Percentiles rank a stretch among this genome's conserved stretches.
phyloP scores from a whole-genome alignment of 2,797 vertebrate genomes.

The Agapornis canus region DNA sequence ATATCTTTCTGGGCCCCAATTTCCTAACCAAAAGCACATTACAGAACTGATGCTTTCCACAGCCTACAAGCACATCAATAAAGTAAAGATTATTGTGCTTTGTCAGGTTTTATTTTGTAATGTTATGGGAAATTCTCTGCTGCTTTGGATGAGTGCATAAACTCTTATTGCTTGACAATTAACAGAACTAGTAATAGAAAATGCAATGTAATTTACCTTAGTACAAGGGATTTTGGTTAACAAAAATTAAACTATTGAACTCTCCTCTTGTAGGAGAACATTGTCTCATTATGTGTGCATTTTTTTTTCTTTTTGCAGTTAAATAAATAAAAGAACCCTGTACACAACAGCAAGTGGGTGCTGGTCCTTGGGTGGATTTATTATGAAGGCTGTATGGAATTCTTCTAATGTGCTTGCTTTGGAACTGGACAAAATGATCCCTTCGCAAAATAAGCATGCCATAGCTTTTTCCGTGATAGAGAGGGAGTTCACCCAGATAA shows the following conservation, averaged over 20 bases:
- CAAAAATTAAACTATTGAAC: constrained; percentile 89
- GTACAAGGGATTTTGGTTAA: constrained; percentile 84
- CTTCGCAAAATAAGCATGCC: constrained; percentile 73
- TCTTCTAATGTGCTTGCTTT: constrained; percentile 79
- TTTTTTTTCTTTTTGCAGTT: constrained; percentile 8
- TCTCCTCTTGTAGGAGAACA: constrained; percentile 77
- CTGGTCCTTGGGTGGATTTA: constrained; percentile 76
- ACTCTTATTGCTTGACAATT: constrained; percentile 88
- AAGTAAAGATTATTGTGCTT: constrained; percentile 87
- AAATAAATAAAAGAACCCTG: constrained; percentile 70
- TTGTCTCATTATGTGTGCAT: constrained; percentile 72
- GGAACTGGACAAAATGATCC: constrained; percentile 74
- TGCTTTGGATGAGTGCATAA: constrained; percentile 86
- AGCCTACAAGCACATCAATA: constrained; percentile 82
- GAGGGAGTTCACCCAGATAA: constrained; percentile 72
- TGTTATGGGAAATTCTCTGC: constrained; percentile 85
- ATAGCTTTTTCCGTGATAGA: constrained; percentile 67
- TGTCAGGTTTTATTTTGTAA: constrained; percentile 88
- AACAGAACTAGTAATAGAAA: constrained; percentile 86
- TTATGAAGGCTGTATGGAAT: constrained; percentile 68
- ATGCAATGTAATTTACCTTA: constrained; percentile 87
- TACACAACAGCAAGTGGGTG: constrained; percentile 70
- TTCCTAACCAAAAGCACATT: constrained; percentile 82
- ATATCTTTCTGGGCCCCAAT: constrained; percentile 77
- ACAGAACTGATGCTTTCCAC: constrained; percentile 77